A percentile compares a stretch with the other conserved stretches of the same genome.
Evolutionary conservation across 2,888 invertebrate species (phyloP).

Genomic region (Charanyca ferruginea): DNA sequence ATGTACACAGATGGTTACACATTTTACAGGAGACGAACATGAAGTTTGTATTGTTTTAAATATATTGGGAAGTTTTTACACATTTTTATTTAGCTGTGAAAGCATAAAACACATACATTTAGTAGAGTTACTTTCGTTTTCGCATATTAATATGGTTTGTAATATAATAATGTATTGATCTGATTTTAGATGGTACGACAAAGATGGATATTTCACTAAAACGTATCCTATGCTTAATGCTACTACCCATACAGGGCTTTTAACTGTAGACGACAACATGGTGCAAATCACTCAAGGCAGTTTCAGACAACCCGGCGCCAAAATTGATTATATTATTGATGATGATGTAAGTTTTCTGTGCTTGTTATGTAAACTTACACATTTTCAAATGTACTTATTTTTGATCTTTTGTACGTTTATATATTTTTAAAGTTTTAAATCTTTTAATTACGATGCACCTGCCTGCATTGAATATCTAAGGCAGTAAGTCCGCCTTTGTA

Average conservation of each 20-base stretch:
- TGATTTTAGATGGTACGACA: slow-evolving; percentile 41
- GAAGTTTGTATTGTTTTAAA: slow-evolving; percentile 61
- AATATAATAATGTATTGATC: too few relatives aligned
- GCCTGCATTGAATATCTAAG: too few relatives aligned
- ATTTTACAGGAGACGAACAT: slow-evolving; percentile 67
- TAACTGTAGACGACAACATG: slow-evolving; percentile 16
- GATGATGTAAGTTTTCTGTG: slow-evolving; percentile 45
- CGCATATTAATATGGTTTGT: too few relatives aligned
- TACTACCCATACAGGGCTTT: slow-evolving; percentile 22
- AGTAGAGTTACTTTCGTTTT: too few relatives aligned
- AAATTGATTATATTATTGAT: slow-evolving; percentile 24
- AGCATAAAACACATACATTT: too few relatives aligned
- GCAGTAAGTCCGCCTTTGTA: too few relatives aligned
- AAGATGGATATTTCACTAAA: slow-evolving; percentile 31
- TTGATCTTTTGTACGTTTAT: too few relatives aligned
- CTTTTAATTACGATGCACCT: too few relatives aligned
- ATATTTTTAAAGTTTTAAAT: too few relatives aligned
- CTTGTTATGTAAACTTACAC: too few relatives aligned
- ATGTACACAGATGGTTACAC: slow-evolving; percentile 69
- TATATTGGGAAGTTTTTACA: not conserved
- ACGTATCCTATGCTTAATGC: slow-evolving; percentile 31
- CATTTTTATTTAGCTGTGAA: too few relatives aligned
- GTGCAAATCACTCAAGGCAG: slow-evolving; percentile 32
- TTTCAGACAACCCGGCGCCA: slow-evolving; percentile 34
- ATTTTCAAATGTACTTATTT: too few relatives aligned